Conservation (phyloP, 2,797 vertebrate genomes). For the Pempheris klunzingeri region DNA sequence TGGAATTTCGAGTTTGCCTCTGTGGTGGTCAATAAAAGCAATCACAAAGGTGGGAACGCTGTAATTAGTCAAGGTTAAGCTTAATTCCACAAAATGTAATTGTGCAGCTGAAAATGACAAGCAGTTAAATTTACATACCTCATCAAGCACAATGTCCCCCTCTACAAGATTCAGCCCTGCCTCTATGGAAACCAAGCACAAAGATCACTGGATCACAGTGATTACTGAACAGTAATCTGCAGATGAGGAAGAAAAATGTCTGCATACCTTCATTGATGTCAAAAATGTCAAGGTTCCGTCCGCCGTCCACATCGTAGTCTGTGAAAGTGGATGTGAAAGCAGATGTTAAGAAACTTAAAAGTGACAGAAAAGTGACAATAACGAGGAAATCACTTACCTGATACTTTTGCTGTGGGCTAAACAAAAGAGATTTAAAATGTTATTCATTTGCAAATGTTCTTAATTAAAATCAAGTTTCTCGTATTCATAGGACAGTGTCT, state of each 20-base stretch:
- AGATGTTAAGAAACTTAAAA: neutral
- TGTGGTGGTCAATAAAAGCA: conserved; percentile 53
- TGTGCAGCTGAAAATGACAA: neutral
- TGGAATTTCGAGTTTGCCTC: conserved; percentile 87
- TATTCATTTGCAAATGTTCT: conserved; percentile 2
- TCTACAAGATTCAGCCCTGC: conserved; percentile 91
- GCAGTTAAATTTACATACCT: conserved; percentile 78
- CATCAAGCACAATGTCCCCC: conserved; percentile 90
- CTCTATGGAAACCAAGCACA: conserved; percentile 75
- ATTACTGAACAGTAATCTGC: neutral
- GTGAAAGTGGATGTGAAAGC: conserved; percentile 30
- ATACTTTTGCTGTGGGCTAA: conserved; percentile 70
- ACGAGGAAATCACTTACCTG: conserved; percentile 62
- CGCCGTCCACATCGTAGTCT: conserved; percentile 90
- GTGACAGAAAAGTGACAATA: neutral
- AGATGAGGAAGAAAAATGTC: neutral
- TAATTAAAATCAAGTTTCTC: neutral
- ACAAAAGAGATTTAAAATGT: conserved; percentile 3
- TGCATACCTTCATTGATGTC: conserved; percentile 93
- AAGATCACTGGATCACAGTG: neutral
- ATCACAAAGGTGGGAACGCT: conserved; percentile 12
- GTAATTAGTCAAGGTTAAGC: neutral
- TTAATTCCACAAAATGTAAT: neutral
- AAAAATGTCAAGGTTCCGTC: conserved; percentile 90
- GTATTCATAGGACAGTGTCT: neutral